These are phyloP conservation scores for Agriopis leucophaearia DNA, from an alignment of 2,888 invertebrate species.

Conservation along the genomic window DNA sequence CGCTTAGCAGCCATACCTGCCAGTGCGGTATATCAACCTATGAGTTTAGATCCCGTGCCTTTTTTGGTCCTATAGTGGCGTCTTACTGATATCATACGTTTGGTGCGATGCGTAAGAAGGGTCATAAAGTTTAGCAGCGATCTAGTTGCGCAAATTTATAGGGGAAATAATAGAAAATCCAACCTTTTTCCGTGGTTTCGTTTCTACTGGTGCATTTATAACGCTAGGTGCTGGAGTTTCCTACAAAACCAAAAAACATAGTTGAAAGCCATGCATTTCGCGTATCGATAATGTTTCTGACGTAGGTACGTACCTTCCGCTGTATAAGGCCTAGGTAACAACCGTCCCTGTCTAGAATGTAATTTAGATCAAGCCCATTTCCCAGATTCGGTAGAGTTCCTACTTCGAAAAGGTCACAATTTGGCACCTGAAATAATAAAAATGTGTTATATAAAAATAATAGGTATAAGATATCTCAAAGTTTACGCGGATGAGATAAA, in stretches of 20 bases:
- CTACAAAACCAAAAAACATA: conserved; percentile 15
- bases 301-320: conserved; percentile 86
- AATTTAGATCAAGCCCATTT: conserved; percentile 79
- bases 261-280: conserved; percentile 14
- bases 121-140: no score
- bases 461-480: no score
- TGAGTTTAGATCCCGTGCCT: no score
- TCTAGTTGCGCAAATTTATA: no score
- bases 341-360: conserved; percentile 85
- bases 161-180: background rate
- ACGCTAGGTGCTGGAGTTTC: background rate
- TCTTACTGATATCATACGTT: no score
- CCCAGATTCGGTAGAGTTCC: conserved; percentile 84
- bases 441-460: background rate
- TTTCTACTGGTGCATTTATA: conserved; percentile 1
- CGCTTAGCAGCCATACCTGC: no score
- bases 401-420: conserved; percentile 90
- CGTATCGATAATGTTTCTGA: background rate
- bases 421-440: conserved; percentile 85
- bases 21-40: no score
- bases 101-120: no score
- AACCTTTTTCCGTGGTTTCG: conserved; percentile 22
- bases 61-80: no score
- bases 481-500: no score
- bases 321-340: conserved; percentile 89